Conservation (phyloP, 92 coral and sea anemone species). For the Galaxea fascicularis region DNA sequence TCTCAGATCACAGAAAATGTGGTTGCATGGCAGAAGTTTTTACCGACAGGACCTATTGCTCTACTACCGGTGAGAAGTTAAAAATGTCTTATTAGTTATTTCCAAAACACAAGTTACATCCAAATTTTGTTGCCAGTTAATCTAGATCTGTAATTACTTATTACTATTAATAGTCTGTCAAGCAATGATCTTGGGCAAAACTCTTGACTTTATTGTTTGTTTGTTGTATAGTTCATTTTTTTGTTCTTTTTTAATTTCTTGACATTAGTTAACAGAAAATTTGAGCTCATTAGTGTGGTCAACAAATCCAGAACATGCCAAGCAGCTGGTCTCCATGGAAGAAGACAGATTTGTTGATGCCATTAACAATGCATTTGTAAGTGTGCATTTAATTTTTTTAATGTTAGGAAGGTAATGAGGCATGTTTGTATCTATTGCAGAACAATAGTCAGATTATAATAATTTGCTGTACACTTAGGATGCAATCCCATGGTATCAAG, state of each 20-base stretch:
- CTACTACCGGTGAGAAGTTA: constrained; percentile 83
- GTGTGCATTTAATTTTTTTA: not conserved
- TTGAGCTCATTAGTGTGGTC: constrained; percentile 95
- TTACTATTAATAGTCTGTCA: not conserved
- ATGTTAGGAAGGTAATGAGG: not conserved
- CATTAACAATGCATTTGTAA: constrained; percentile 94
- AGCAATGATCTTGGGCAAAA: not conserved
- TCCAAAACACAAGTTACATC: too few species aligned
- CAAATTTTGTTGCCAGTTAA: too few species aligned
- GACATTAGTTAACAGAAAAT: constrained; percentile 79
- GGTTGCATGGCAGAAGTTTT: constrained; percentile 98
- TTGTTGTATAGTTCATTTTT: too few species aligned
- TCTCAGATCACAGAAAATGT: constrained; percentile 89
- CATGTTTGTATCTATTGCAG: too few species aligned
- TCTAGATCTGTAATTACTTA: too few species aligned
- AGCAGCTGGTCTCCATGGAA: constrained; percentile 82
- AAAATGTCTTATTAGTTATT: not conserved
- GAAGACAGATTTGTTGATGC: constrained; percentile 96
- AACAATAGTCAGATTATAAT: too few species aligned
- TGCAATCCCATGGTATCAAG: too few species aligned
- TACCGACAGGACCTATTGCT: constrained; percentile 98
- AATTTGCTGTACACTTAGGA: too few species aligned
- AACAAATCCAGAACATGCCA: constrained; percentile 92
- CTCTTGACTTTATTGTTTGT: not conserved
- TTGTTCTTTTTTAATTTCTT: not conserved